A percentile compares a stretch with the other conserved stretches of the same genome.
phyloP scores from a whole-genome alignment of 2,888 invertebrate genomes.

The Rambutsinella grinnellia region DNA sequence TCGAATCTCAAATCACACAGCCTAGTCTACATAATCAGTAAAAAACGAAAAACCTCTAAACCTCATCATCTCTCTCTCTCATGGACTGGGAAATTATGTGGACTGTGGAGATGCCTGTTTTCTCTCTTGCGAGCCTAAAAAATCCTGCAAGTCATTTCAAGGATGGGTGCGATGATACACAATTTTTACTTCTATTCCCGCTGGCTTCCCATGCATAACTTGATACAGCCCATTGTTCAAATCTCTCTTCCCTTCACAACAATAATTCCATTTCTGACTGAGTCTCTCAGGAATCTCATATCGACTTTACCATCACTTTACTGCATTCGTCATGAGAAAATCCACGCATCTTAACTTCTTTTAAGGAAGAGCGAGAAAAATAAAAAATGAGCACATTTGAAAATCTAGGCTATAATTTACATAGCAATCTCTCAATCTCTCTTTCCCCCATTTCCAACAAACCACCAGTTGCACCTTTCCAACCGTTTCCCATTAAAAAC shows the following conservation, averaged over 20 bases:
- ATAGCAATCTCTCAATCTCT: slow-evolving; percentile 2
- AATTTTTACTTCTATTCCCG: slow-evolving; percentile 40
- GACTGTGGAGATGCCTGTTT: no score
- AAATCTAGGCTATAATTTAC: slow-evolving; percentile 42
- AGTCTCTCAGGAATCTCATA: no score
- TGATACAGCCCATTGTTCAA: slow-evolving; percentile 49
- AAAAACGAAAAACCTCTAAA: slow-evolving; percentile 42
- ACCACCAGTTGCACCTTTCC: slow-evolving; percentile 1
- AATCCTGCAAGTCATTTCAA: slow-evolving; percentile 67
- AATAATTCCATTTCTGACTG: no score
- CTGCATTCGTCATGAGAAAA: slow-evolving; percentile 21
- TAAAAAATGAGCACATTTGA: background rate
- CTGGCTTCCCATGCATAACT: slow-evolving; percentile 40
- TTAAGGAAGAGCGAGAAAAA: background rate
- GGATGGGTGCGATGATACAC: slow-evolving; percentile 63
- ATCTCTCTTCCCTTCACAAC: slow-evolving; percentile 1
- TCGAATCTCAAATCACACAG: background rate
- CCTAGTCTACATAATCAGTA: background rate
- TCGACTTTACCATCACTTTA: no score
- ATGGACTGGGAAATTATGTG: slow-evolving; percentile 46
- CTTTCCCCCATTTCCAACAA: no score
- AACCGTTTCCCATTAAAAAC: no score
- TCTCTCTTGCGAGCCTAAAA: slow-evolving; percentile 32
- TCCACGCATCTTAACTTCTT: background rate
- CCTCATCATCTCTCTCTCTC: slow-evolving; percentile 28